Evolutionary conservation across 2,113 vertebrate genomes (phyloP).

Genomic region (Varanus komodoensis): DNA sequence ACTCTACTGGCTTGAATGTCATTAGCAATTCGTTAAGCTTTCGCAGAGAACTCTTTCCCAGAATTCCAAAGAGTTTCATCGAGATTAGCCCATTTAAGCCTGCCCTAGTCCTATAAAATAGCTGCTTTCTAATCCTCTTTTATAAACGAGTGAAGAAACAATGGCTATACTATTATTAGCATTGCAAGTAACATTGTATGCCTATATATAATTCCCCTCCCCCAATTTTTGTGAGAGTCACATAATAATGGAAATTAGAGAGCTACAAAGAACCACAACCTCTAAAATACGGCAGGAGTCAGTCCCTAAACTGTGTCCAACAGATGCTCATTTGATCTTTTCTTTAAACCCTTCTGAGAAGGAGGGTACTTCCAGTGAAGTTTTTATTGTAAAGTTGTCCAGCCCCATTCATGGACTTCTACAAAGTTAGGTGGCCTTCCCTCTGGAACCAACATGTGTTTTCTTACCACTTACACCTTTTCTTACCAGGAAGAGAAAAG

Average conservation of each 20-base stretch:
- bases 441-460: too few relatives aligned
- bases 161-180: not conserved
- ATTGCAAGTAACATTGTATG: not conserved
- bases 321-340: not conserved
- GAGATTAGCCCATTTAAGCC: not conserved
- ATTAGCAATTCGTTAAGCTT: slow-evolving; percentile 11
- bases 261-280: not conserved
- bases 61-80: not conserved
- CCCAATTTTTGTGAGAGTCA: not conserved
- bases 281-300: not conserved
- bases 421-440: too few relatives aligned
- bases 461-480: too few relatives aligned
- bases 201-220: not conserved
- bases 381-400: too few relatives aligned
- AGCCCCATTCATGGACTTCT: too few relatives aligned
- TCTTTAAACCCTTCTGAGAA: not conserved
- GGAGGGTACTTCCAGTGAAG: not conserved
- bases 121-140: not conserved
- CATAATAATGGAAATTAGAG: not conserved
- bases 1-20: slow-evolving; percentile 8
- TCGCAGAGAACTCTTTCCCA: not conserved
- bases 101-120: not conserved
- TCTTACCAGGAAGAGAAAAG: too few relatives aligned
- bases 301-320: not conserved
- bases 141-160: not conserved